These are phyloP conservation scores for Urechis unicinctus DNA, from an alignment of 2,888 invertebrate genomes.

Conservation along the genomic window DNA sequence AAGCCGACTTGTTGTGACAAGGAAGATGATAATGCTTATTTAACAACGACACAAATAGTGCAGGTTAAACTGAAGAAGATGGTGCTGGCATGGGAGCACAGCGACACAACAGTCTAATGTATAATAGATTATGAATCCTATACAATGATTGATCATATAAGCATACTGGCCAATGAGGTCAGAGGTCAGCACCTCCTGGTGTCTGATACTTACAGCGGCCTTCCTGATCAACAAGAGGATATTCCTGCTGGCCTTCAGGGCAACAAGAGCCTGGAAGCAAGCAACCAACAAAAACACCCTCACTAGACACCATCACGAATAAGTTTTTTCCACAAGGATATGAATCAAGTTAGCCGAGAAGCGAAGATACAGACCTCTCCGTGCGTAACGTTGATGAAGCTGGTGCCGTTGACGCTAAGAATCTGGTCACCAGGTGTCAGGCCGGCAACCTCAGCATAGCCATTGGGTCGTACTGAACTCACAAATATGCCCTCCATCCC, in stretches of 20 bases:
- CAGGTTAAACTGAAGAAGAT: no score
- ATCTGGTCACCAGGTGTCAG: conserved; percentile 87
- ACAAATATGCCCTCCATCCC: conserved; percentile 83
- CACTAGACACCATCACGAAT: no score
- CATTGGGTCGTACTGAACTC: conserved; percentile 81
- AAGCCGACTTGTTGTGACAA: no score
- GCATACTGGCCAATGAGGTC: no score
- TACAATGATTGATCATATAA: no score
- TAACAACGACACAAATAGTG: no score
- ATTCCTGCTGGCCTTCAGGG: conserved; percentile 72
- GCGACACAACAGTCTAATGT: no score
- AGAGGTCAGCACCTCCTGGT: no score
- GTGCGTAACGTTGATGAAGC: conserved; percentile 65
- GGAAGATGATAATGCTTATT: no score
- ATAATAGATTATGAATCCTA: no score
- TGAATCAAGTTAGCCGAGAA: neutral
- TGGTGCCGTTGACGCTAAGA: conserved; percentile 74
- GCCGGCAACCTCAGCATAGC: conserved; percentile 81
- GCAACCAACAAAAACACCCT: neutral
- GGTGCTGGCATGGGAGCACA: no score
- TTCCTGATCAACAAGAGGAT: conserved; percentile 71
- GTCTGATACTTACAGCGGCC: conserved; percentile 70
- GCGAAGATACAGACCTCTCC: conserved; percentile 60
- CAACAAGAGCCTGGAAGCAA: conserved; percentile 64
- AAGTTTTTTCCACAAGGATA: neutral